Evolutionary conservation across 30 jellyfish, hydroid and myxozoan species (phyloP).

Genomic region (Catostylus mosaicus): DNA sequence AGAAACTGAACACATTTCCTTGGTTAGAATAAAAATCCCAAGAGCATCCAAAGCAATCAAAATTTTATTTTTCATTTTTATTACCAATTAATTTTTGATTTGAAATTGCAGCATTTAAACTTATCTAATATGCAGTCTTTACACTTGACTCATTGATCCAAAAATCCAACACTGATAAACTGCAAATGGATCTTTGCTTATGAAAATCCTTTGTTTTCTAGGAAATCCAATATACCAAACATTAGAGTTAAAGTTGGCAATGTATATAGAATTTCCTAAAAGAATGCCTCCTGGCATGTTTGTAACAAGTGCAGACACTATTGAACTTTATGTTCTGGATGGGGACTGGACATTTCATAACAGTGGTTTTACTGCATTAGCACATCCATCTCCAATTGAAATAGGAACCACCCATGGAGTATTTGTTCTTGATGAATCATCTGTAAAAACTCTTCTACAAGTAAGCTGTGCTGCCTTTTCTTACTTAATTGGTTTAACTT

Average conservation of each 20-base stretch:
- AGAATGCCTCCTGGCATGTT: conserved; percentile 94
- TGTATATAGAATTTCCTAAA: conserved; percentile 91
- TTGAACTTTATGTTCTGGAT: conserved; percentile 81
- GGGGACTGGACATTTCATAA: conserved; percentile 85
- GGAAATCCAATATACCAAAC: conserved; percentile 93
- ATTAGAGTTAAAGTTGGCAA: conserved; percentile 85
- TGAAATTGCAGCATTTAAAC: too few relatives aligned
- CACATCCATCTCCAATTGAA: conserved; percentile 96
- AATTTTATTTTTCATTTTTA: too few relatives aligned
- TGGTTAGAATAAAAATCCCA: too few relatives aligned
- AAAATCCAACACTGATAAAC: neutral
- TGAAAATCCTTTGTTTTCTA: conserved; percentile 4
- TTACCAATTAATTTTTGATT: too few relatives aligned
- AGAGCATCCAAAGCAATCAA: too few relatives aligned
- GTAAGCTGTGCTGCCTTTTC: too few relatives aligned
- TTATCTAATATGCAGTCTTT: too few relatives aligned
- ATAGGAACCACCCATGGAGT: conserved; percentile 98
- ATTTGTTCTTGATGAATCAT: conserved; percentile 67
- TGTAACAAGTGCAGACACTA: conserved; percentile 91
- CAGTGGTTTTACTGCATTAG: conserved; percentile 90
- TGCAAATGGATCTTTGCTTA: neutral
- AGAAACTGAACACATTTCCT: too few relatives aligned
- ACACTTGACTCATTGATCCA: too few relatives aligned
- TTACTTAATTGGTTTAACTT: too few relatives aligned
- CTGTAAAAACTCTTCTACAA: conserved; percentile 35